phyloP scores from a whole-genome alignment of 2,888 invertebrate species.

The Tribolium freemani region DNA sequence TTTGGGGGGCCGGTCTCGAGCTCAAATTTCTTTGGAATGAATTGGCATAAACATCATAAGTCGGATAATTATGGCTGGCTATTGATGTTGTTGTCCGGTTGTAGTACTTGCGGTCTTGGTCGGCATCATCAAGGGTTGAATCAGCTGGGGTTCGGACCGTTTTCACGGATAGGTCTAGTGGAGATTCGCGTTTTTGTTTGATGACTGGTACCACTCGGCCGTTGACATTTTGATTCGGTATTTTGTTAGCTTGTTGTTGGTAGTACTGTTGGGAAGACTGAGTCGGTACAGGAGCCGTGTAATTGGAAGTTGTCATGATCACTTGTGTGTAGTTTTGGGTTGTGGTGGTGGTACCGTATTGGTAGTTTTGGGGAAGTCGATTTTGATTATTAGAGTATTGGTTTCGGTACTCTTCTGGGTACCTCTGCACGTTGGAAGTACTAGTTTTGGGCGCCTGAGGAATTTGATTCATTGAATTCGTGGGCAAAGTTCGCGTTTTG shows the following conservation, averaged over 20 bases:
- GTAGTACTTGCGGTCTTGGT: slow-evolving; percentile 66
- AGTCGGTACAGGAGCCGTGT: slow-evolving; percentile 38
- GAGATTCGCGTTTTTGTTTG: slow-evolving; percentile 78
- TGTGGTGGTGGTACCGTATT: slow-evolving; percentile 32
- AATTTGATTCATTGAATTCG: slow-evolving; percentile 38
- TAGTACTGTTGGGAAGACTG: slow-evolving; percentile 60
- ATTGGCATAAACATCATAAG: slow-evolving; percentile 56
- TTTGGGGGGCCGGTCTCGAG: slow-evolving; percentile 55
- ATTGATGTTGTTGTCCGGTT: slow-evolving; percentile 61
- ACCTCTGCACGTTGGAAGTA: slow-evolving; percentile 46
- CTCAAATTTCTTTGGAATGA: slow-evolving; percentile 58
- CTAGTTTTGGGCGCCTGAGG: slow-evolving; percentile 17
- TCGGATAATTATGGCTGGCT: slow-evolving; percentile 56
- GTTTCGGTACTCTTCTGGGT: slow-evolving; percentile 40
- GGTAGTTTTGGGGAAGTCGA: slow-evolving; percentile 43
- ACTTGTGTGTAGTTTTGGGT: slow-evolving; percentile 36
- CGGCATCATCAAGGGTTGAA: slow-evolving; percentile 83
- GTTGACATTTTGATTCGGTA: slow-evolving; percentile 45
- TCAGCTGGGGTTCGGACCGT: slow-evolving; percentile 91
- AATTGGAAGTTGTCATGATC: slow-evolving; percentile 38
- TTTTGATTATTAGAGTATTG: slow-evolving; percentile 40
- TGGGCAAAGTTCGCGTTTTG: slow-evolving; percentile 46
- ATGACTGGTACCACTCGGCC: slow-evolving; percentile 59
- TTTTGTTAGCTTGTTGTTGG: slow-evolving; percentile 48
- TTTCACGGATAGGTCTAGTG: slow-evolving; percentile 89